phyloP scores from a whole-genome alignment of 2,888 invertebrate genomes.

The Brenthis ino region DNA sequence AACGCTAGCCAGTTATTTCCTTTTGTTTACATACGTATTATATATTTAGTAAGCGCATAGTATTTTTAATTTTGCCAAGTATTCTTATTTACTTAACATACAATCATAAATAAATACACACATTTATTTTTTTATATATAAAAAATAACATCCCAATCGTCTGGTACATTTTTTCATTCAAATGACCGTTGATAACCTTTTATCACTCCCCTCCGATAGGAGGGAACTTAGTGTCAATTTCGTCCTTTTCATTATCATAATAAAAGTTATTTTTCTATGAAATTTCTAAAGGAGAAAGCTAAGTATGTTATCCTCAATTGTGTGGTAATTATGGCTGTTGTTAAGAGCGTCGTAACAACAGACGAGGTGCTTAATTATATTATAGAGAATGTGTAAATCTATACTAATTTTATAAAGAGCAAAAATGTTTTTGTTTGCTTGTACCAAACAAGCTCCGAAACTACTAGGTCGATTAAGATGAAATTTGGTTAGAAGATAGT shows the following conservation, averaged over 20 bases:
- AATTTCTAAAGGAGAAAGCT: slow-evolving; percentile 1
- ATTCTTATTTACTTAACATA: no score
- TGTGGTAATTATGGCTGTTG: slow-evolving; percentile 19
- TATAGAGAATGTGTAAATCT: neutral
- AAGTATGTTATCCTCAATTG: slow-evolving; percentile 22
- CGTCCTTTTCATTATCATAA: neutral
- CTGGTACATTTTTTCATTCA: slow-evolving; percentile 22
- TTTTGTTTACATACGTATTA: no score
- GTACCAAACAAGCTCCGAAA: no score
- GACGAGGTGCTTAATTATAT: slow-evolving; percentile 7
- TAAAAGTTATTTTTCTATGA: slow-evolving; percentile 8
- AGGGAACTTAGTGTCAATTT: neutral
- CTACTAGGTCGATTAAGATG: no score
- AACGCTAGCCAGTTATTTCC: no score
- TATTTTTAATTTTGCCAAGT: no score
- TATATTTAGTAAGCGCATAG: no score
- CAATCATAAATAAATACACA: neutral
- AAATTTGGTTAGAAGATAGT: no score
- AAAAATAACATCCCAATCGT: slow-evolving; percentile 1
- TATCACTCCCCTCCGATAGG: slow-evolving; percentile 29
- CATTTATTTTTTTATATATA: neutral
- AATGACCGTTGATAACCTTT: slow-evolving; percentile 41
- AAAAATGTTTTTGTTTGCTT: no score
- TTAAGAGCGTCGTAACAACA: neutral
- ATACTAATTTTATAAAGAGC: no score